Evolutionary conservation across 2,797 vertebrate genomes (phyloP).

Genomic region (Parambassis ranga): DNA sequence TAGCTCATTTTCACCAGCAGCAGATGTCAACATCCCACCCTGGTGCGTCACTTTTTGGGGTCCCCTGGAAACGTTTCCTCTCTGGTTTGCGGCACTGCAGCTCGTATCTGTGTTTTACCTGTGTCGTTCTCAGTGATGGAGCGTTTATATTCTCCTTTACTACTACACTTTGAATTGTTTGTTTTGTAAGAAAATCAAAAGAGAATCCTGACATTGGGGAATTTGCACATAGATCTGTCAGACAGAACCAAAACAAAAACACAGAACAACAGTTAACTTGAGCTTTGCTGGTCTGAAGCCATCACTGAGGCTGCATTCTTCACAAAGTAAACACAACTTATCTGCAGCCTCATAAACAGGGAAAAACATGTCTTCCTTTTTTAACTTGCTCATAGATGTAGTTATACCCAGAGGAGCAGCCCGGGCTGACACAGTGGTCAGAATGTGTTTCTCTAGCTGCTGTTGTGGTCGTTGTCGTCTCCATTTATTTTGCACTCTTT

Average conservation of each 20-base stretch:
- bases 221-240: too few species aligned
- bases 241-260: neutral
- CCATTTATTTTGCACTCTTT: neutral
- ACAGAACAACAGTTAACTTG: neutral
- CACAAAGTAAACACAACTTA: constrained; percentile 23
- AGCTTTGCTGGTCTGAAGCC: neutral
- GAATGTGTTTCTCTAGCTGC: constrained; percentile 12
- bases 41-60: too few species aligned
- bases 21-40: too few species aligned
- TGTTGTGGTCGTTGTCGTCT: neutral
- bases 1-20: too few species aligned
- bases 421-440: constrained; percentile 16
- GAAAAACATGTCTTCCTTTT: neutral
- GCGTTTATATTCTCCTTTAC: too few species aligned
- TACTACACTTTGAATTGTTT: too few species aligned
- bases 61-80: too few species aligned
- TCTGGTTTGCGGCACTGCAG: too few species aligned
- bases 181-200: too few species aligned
- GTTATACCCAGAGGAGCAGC: constrained; percentile 5
- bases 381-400: neutral
- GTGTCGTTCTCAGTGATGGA: too few species aligned
- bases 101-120: too few species aligned
- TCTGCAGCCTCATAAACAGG: constrained; percentile 22
- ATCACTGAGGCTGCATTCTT: neutral
- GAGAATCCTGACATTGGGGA: too few species aligned